Evolutionary conservation across 1,140 invertebrate species (phyloP), one percentile per base, ranked within the genome.

Genomic region (Episyrphus balteatus): DNA sequence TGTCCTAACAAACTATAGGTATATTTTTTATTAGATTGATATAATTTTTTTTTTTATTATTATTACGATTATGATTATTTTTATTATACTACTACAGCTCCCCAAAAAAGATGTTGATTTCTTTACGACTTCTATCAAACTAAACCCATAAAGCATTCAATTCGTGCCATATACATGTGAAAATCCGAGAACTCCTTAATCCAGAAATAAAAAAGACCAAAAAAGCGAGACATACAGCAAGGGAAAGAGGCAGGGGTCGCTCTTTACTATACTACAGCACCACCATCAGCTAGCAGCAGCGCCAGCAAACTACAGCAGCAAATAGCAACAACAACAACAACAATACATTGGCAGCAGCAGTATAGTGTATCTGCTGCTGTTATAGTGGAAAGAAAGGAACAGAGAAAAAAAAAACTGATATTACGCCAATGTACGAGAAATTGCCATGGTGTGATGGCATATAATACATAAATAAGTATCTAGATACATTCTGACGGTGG

Each of bases 91-190:
- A 68, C 65, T 64, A 67, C 64, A 67, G 59, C 62, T 65, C 61
- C 63, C 62, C 59, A 68, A 68, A 42, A 34, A 42, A 48, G 65
- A 68, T 68, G 65, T 68, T 68, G 65, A 68, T 68, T 67, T 67
- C 65, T 68, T 68, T 68, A 68, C 65, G 65, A 67, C 64, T 68
- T 61, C 62, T 65, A 62, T 65, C 62, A 61, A 68, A 68, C 64
- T 68, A 68, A 67, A 68, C 62, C 65, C 65, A 68, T 68, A 68
- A 68, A 68, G 64, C 61, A 68, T 68, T 65, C 65, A 65, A 67
- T 68, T 68, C 62, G 58, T 52, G 60, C 55, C 61, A 66, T 66
- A 64, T 66, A 67, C 64, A 67, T 65, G 61, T 64, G 58, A 65
- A 67, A 67, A 62, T 66, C 61, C 61, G 59, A 64, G 58, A 64